Evolutionary conservation across 2,113 vertebrate genomes (phyloP).

Genomic region (Apodemus sylvaticus): DNA sequence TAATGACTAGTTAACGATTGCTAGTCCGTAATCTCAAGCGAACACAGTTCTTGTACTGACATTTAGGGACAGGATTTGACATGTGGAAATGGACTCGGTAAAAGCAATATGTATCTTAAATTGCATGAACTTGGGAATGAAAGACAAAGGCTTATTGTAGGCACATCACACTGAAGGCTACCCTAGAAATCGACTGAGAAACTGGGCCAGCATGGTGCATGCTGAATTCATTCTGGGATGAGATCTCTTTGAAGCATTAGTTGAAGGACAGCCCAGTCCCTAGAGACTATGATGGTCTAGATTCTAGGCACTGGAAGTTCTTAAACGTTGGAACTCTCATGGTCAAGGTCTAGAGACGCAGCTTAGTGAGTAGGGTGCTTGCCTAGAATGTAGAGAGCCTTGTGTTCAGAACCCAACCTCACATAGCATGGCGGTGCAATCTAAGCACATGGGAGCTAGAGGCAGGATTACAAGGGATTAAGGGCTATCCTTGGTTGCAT

Average conservation of each 20-base stretch:
- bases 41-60: neutral
- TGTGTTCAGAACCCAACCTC: neutral
- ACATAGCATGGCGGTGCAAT: neutral
- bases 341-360: neutral
- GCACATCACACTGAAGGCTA: fast-evolving
- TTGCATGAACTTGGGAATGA: neutral
- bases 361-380: neutral
- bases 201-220: fast-evolving
- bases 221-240: neutral
- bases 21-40: neutral
- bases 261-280: neutral
- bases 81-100: neutral
- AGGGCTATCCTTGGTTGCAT: neutral
- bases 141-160: neutral
- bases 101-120: neutral
- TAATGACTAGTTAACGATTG: neutral
- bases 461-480: too few relatives aligned
- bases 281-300: neutral
- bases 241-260: neutral
- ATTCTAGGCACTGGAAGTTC: neutral
- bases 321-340: neutral
- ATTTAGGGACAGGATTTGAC: neutral
- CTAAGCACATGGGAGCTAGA: neutral
- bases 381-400: neutral
- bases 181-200: neutral